Base-by-base conservation (phyloP, 2,113 vertebrate genomes). In the Ctenomys sociabilis region DNA sequence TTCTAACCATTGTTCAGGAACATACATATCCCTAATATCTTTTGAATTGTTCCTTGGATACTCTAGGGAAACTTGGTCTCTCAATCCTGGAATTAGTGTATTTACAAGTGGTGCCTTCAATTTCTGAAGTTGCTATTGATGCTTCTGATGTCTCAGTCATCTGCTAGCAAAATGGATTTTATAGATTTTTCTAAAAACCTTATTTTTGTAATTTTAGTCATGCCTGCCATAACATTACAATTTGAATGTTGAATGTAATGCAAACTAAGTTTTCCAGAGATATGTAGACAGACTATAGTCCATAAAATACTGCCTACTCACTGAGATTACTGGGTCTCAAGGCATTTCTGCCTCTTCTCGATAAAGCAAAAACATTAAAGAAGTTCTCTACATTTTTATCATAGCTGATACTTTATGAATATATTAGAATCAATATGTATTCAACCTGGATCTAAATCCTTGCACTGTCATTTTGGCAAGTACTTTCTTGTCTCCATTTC, bases 211-310 rank as follows among this genome's bases (percentile, higher is more conserved):
- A 68, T 72, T 72, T 32, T 45, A 78, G 12, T 64, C 9, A 30
- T 86, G 13, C 5, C 93, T 80, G 32, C 28, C 3, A 64, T 43
- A 63, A 70, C 17, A 75, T 68, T 91, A 40, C 30, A 95, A 88
- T 85, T 73, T 26, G 52, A 61, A 4, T 66, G 81, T 30, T 72
- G n/a, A 93, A 68, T 85, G 40, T 87, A 87, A 91, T 86, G 13
- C 73, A 94, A 64, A 73, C 19, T 73, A 87, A 85, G 84, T 96
- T 87, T 93, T 80, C 85, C 22, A 81, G 13, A 68, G 4, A 5
- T 72, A 88, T 85, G 14, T 81, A 94, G 43, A 43, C 32, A 90
- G 59, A 83, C 19, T 49, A n/a, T 89, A 64, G 26, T 78, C 7
- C 49, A 22, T 61, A 63, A 93, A 28, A 66, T 93, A 13, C 70